phyloP scores from a whole-genome alignment of 2,797 vertebrate genomes.

The Tenualosa ilisha region DNA sequence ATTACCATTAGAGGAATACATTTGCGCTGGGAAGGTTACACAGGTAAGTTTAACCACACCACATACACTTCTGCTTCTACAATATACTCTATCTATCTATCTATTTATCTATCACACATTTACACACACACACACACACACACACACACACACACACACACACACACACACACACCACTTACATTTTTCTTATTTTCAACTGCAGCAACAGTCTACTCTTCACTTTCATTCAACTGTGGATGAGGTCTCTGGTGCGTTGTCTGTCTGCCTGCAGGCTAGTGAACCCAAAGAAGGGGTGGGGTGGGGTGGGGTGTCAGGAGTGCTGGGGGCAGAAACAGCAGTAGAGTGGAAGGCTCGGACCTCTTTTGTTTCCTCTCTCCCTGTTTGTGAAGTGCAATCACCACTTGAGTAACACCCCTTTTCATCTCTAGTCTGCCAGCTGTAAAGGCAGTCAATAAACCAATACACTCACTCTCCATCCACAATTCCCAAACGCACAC shows the following conservation, averaged over 20 bases:
- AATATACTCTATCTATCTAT: not conserved
- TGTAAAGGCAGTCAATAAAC: constrained; percentile 68
- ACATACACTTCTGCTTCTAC: not conserved
- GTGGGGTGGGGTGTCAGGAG: constrained; percentile 13
- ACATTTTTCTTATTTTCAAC: not conserved
- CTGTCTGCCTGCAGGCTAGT: constrained; percentile 65
- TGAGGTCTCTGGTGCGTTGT: not conserved
- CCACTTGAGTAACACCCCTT: constrained; percentile 61
- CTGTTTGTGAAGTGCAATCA: constrained; percentile 64
- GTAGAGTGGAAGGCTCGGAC: constrained; percentile 47
- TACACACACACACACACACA: not conserved
- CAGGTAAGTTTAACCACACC: not conserved
- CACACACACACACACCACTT: not conserved
- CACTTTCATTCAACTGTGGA: not conserved
- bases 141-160: not conserved
- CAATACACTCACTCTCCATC: constrained; percentile 37
- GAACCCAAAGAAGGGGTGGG: constrained; percentile 56
- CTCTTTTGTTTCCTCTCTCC: constrained; percentile 52
- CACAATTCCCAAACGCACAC: constrained; percentile 31
- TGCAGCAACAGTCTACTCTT: not conserved
- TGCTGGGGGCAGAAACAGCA: constrained; percentile 27
- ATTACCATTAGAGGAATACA: too few species aligned
- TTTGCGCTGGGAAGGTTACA: not conserved
- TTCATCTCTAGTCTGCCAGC: constrained; percentile 62
- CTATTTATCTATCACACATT: not conserved